phyloP scores from a whole-genome alignment of 2,797 vertebrate species.

The Salarias fasciatus region DNA sequence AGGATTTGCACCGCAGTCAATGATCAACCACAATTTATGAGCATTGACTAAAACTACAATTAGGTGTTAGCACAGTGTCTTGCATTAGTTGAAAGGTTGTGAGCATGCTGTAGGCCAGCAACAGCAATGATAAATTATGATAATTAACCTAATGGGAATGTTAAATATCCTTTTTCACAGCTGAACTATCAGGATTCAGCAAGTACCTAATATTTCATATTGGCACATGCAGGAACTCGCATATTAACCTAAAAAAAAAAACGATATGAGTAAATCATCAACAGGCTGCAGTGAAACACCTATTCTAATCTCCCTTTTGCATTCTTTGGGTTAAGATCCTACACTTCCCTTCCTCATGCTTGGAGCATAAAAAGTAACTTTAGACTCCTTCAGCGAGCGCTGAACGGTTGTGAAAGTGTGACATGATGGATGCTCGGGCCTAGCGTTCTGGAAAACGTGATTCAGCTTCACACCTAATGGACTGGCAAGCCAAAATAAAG shows the following conservation, averaged over 20 bases:
- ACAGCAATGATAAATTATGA: no score
- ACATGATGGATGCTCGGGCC: constrained; percentile 74
- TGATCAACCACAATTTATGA: no score
- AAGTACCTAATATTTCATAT: not conserved
- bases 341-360: constrained; percentile 31
- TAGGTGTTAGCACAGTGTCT: no score
- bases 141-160: no score
- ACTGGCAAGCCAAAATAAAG: constrained; percentile 66
- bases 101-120: not conserved
- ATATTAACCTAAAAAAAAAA: not conserved
- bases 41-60: no score
- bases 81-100: no score
- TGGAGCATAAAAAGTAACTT: constrained; percentile 42
- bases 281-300: not conserved
- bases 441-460: constrained; percentile 76
- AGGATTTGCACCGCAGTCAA: no score
- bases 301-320: constrained; percentile 8
- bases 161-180: not conserved
- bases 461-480: constrained; percentile 79
- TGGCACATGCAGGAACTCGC: not conserved
- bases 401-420: constrained; percentile 63
- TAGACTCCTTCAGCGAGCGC: constrained; percentile 50
- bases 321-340: constrained; percentile 26
- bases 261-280: not conserved
- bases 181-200: not conserved